Evolutionary conservation across 2,888 invertebrate genomes (phyloP).

Genomic region (Adela reaumurella): DNA sequence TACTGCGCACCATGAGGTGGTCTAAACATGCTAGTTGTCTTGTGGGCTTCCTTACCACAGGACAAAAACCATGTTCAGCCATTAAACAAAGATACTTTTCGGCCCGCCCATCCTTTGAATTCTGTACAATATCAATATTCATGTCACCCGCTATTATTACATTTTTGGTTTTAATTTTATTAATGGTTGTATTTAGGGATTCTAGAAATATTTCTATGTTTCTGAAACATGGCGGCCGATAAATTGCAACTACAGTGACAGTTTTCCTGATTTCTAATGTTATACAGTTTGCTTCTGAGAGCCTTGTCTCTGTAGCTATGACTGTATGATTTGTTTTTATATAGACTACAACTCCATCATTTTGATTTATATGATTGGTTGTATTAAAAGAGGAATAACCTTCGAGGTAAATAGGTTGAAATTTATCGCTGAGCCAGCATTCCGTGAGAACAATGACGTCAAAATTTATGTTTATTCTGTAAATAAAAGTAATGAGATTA

Average conservation of each 20-base stretch:
- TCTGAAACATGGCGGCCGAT: slow-evolving; percentile 3
- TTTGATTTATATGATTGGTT: background rate
- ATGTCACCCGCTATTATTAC: slow-evolving; percentile 1
- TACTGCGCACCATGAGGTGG: no score
- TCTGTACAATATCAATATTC: background rate
- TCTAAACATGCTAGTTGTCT: no score
- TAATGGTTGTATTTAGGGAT: background rate
- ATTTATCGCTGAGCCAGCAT: slow-evolving; percentile 1
- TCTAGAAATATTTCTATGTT: background rate
- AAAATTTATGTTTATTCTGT: no score
- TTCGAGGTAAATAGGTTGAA: background rate
- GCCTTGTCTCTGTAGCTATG: background rate
- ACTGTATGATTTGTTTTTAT: background rate
- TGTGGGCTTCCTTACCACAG: no score
- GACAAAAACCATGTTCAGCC: slow-evolving; percentile 1
- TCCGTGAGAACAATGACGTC: no score
- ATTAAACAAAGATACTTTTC: slow-evolving; percentile 1
- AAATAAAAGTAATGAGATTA: no score
- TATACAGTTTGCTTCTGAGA: slow-evolving; percentile 1
- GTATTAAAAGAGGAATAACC: slow-evolving; percentile 1
- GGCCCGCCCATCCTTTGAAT: background rate
- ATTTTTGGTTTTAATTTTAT: background rate
- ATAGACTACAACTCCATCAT: slow-evolving; percentile 1
- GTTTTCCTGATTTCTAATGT: background rate
- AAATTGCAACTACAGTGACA: background rate